phyloP scores from a whole-genome alignment of 2,888 invertebrate genomes.

The Harpalus rufipes region DNA sequence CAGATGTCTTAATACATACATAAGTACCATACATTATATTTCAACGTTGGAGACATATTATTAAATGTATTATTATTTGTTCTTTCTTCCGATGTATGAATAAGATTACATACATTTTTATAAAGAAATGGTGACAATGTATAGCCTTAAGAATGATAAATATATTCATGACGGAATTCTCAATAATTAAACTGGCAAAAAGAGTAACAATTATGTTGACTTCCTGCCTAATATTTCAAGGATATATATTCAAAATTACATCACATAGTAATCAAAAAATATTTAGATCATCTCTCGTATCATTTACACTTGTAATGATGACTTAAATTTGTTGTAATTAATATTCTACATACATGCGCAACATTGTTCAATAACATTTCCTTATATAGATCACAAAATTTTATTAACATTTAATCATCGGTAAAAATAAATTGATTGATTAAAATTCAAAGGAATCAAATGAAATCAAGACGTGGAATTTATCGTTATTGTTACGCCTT shows the following conservation, averaged over 20 bases:
- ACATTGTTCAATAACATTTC: neutral
- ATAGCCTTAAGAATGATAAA: too few species aligned
- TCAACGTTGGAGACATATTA: neutral
- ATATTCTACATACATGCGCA: neutral
- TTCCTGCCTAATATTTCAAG: neutral
- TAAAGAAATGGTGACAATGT: too few species aligned
- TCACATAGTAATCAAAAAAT: neutral
- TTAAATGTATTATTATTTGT: neutral
- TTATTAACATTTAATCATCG: neutral
- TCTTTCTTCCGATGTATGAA: too few species aligned
- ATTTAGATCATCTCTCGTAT: neutral
- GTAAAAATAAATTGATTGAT: neutral
- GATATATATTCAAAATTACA: neutral
- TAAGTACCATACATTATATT: neutral
- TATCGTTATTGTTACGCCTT: too few species aligned
- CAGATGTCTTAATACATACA: neutral
- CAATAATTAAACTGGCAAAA: neutral
- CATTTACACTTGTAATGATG: neutral
- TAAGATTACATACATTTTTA: too few species aligned
- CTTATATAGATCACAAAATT: neutral
- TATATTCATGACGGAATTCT: too few species aligned
- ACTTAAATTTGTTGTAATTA: neutral
- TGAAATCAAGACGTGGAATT: too few species aligned
- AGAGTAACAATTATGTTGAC: neutral
- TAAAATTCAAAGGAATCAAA: too few species aligned